These are phyloP conservation scores for Leucophenga varia DNA, from an alignment of 1,140 invertebrate genomes.

Conservation along the genomic window DNA sequence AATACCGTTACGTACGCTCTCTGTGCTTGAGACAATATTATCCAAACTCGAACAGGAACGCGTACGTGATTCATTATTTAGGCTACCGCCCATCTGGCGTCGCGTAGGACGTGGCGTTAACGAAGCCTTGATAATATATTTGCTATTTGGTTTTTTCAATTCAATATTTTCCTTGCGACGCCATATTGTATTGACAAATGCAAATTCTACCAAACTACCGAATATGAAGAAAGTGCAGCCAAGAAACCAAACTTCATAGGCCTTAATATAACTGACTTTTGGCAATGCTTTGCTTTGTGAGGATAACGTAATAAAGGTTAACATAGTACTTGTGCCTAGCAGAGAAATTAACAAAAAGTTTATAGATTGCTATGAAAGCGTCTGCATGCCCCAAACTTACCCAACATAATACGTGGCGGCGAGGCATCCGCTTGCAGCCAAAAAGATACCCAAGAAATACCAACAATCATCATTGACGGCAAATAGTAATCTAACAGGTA, in stretches of 20 bases:
- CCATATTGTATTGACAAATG: conserved; percentile 86
- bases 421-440: conserved; percentile 86
- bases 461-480: conserved; percentile 84
- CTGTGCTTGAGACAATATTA: conserved; percentile 50
- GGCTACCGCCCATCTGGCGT: conserved; percentile 63
- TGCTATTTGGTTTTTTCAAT: conserved; percentile 81
- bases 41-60: conserved; percentile 72
- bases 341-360: conserved; percentile 20
- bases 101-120: conserved; percentile 73
- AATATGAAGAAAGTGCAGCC: conserved; percentile 83
- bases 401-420: conserved; percentile 78
- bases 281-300: conserved; percentile 76
- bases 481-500: conserved; percentile 89
- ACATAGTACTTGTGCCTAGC: conserved; percentile 74
- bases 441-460: conserved; percentile 88
- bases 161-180: conserved; percentile 79
- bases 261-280: conserved; percentile 87
- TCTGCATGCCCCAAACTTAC: no score
- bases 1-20: conserved; percentile 46
- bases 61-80: conserved; percentile 59
- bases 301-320: conserved; percentile 85
- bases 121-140: conserved; percentile 80
- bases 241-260: conserved; percentile 85
- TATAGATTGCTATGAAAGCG: background rate
- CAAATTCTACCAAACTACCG: conserved; percentile 82